Evolutionary conservation across 2,113 vertebrate genomes (phyloP).

Genomic region (Rallus limicola): DNA sequence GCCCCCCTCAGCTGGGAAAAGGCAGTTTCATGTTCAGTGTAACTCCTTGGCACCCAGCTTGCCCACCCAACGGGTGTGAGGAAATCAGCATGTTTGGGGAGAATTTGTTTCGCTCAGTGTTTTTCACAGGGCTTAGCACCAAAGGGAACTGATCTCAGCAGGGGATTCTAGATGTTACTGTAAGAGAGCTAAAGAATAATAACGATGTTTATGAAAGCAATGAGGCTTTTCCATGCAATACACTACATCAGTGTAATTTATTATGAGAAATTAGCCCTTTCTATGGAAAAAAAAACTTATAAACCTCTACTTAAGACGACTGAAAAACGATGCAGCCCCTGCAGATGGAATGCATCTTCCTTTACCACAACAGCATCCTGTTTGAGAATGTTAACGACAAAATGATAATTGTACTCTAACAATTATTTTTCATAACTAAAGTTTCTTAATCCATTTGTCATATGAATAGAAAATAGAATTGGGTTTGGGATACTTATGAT

Average conservation of each 20-base stretch:
- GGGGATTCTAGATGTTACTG: not conserved
- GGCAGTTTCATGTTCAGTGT: fast-evolving
- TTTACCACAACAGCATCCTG: not conserved
- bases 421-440: not conserved
- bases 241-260: not conserved
- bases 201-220: slow-evolving; percentile 13
- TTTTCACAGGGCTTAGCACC: not conserved
- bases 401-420: not conserved
- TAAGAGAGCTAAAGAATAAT: not conserved
- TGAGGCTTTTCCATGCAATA: not conserved
- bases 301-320: not conserved
- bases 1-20: not conserved
- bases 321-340: not conserved
- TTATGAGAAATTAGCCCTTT: not conserved
- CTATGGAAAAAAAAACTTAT: not conserved
- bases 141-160: not conserved
- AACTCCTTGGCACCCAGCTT: not conserved
- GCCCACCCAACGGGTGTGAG: fast-evolving
- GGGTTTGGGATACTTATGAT: not conserved
- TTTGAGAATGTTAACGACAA: not conserved
- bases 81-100: not conserved
- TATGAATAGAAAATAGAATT: not conserved
- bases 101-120: not conserved
- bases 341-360: not conserved
- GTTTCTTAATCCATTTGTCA: slow-evolving; percentile 21